phyloP scores from a whole-genome alignment of 2,797 vertebrate genomes.

The Tangara arthus region DNA sequence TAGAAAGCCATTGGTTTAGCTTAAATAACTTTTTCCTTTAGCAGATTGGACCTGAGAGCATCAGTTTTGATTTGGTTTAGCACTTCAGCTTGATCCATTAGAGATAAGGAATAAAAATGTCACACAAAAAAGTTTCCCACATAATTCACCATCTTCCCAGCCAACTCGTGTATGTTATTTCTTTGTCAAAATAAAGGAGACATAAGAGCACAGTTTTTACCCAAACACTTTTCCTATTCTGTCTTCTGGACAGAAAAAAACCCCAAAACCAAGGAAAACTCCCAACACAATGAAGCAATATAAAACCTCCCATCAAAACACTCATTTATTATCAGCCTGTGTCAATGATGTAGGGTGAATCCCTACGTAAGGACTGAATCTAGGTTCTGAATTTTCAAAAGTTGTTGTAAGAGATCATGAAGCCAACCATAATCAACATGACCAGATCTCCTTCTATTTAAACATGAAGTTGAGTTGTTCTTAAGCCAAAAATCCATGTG shows the following conservation, averaged over 20 bases:
- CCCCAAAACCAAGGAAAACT: background rate
- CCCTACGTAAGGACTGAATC: background rate
- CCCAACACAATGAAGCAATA: background rate
- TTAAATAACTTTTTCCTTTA: background rate
- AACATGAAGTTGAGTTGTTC: background rate
- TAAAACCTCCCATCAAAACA: background rate
- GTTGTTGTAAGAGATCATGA: background rate
- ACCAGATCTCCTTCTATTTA: background rate
- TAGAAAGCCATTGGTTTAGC: background rate
- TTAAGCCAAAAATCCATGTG: background rate
- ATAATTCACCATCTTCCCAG: background rate
- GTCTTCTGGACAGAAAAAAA: background rate
- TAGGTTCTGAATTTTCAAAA: background rate
- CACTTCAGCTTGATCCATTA: background rate
- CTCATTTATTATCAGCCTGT: background rate
- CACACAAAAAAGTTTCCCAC: background rate
- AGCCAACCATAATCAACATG: background rate
- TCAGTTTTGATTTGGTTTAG: background rate
- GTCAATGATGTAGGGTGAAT: background rate
- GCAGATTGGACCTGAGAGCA: background rate
- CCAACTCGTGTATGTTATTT: accelerated
- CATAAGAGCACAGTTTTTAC: background rate
- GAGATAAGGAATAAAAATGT: background rate
- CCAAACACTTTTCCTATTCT: background rate
- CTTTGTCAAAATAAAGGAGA: background rate